phyloP scores from a whole-genome alignment of 2,797 vertebrate genomes.

The Hippocampus kuda region DNA sequence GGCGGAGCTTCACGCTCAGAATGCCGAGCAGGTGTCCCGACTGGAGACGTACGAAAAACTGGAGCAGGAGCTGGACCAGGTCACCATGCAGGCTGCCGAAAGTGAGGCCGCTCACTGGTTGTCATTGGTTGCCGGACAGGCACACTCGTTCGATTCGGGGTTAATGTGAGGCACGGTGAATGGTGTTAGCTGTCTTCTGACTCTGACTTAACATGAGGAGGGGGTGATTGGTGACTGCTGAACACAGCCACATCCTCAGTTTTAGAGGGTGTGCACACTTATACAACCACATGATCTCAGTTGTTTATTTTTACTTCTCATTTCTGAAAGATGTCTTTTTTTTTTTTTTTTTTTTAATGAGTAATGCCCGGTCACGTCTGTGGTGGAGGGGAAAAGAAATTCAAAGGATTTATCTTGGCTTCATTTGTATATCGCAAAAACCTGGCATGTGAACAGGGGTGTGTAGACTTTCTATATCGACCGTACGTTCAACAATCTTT shows the following conservation, averaged over 20 bases:
- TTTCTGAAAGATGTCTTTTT: not conserved
- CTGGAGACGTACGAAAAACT: slow-evolving; percentile 86
- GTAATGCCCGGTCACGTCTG: not conserved
- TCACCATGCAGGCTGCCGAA: slow-evolving; percentile 94
- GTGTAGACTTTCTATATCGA: not conserved
- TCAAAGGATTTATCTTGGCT: not conserved
- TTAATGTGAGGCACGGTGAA: no score
- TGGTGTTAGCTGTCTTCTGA: no score
- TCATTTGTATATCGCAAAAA: not conserved
- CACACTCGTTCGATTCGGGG: no score
- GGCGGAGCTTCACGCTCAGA: slow-evolving; percentile 81
- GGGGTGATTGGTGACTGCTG: no score
- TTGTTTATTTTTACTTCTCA: not conserved
- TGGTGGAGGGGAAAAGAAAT: not conserved
- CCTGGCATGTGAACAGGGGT: not conserved
- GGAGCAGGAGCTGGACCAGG: slow-evolving; percentile 89
- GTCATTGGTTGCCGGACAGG: no score
- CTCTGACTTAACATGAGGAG: no score
- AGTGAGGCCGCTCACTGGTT: slow-evolving; percentile 64
- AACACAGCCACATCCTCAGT: no score
- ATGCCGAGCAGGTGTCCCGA: slow-evolving; percentile 77
- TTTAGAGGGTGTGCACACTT: no score
- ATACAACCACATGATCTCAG: no score
- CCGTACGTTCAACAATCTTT: not conserved
- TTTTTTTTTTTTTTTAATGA: not conserved